phyloP scores from a whole-genome alignment of 2,888 invertebrate species.

The Heliconius sara region DNA sequence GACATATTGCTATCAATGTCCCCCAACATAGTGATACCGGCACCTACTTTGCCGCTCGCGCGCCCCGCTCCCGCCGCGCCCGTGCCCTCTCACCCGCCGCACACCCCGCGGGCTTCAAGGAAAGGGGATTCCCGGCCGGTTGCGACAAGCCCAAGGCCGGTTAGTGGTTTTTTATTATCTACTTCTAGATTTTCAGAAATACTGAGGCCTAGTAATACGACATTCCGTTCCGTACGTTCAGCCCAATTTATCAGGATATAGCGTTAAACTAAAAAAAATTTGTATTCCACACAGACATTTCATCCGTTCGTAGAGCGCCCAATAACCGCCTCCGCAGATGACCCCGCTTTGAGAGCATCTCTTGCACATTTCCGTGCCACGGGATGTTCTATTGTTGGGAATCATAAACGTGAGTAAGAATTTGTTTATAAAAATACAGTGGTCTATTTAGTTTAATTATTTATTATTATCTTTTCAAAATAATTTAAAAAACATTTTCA shows the following conservation, averaged over 20 bases:
- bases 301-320: slow-evolving; percentile 91
- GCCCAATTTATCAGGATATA: too few relatives aligned
- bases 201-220: too few relatives aligned
- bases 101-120: slow-evolving; percentile 43
- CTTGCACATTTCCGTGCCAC: slow-evolving; percentile 94
- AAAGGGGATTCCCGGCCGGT: not conserved
- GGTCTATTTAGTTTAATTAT: not conserved
- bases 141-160: not conserved
- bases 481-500: too few relatives aligned
- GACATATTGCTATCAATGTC: slow-evolving; percentile 88
- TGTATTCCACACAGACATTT: slow-evolving; percentile 71
- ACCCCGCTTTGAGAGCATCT: slow-evolving; percentile 86
- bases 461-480: not conserved
- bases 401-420: slow-evolving; percentile 62
- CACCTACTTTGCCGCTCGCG: slow-evolving; percentile 92
- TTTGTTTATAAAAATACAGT: not conserved
- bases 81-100: slow-evolving; percentile 30
- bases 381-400: slow-evolving; percentile 86
- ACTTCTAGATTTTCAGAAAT: not conserved
- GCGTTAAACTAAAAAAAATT: not conserved
- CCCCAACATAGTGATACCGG: slow-evolving; percentile 91
- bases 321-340: slow-evolving; percentile 86
- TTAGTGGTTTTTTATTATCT: not conserved
- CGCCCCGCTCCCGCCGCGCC: slow-evolving; percentile 81
- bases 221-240: too few relatives aligned